A percentile compares a stretch with the other conserved stretches of the same genome.
Evolutionary conservation across 2,888 invertebrate species (phyloP).

Genomic region (Tromatobia lineatoria): DNA sequence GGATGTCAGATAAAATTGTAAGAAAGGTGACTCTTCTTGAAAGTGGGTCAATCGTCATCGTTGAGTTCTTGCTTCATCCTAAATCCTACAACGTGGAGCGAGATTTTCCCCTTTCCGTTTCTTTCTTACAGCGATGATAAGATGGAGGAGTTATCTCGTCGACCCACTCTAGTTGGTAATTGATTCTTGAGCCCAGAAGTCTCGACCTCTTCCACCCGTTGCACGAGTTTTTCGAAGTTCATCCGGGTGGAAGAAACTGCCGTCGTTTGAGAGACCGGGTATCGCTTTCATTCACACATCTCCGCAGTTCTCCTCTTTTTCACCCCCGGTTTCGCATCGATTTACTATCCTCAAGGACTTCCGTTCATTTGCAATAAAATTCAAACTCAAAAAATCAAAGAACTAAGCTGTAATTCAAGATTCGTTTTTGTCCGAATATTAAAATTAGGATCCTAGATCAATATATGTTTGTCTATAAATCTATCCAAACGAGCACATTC

Average conservation of each 20-base stretch:
- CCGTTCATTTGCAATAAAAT: constrained; percentile 24
- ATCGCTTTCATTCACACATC: constrained; percentile 18
- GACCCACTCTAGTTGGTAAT: constrained; percentile 61
- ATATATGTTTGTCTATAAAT: background rate
- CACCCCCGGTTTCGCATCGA: background rate
- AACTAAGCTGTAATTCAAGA: background rate
- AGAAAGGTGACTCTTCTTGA: background rate
- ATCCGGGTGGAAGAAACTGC: constrained; percentile 58
- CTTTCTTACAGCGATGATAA: constrained; percentile 30
- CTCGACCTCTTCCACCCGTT: constrained; percentile 45
- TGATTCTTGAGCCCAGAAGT: constrained; percentile 66
- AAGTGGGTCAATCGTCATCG: constrained; percentile 19
- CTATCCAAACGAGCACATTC: background rate
- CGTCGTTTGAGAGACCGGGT: constrained; percentile 49
- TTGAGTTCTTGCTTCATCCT: background rate
- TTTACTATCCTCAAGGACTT: constrained; percentile 6
- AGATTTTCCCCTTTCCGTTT: constrained; percentile 11
- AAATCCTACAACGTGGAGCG: background rate
- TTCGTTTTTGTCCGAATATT: background rate
- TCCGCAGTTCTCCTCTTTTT: constrained; percentile 1
- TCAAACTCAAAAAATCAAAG: background rate
- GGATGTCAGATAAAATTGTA: background rate
- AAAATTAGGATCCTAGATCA: background rate
- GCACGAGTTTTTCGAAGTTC: constrained; percentile 60
- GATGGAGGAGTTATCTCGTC: constrained; percentile 54